These are phyloP conservation scores for Pantherophis guttatus DNA, from an alignment of 2,113 vertebrate genomes.

Conservation along the genomic window DNA sequence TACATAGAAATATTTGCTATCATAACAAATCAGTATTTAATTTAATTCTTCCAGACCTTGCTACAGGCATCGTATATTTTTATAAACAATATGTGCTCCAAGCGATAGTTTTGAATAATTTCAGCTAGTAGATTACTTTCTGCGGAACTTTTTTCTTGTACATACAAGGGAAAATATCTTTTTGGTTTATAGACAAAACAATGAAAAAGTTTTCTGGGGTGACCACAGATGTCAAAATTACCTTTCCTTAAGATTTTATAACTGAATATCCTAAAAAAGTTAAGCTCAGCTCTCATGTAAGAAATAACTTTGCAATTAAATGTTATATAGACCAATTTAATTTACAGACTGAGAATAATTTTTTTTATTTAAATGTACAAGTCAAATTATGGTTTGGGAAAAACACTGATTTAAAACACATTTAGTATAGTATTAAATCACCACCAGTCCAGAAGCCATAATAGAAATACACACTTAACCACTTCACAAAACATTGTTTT, in stretches of 20 bases:
- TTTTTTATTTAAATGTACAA: not conserved
- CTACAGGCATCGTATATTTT: not conserved
- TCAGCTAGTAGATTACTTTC: not conserved
- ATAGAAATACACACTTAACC: slow-evolving; percentile 21
- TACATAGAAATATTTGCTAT: not conserved
- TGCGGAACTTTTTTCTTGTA: not conserved
- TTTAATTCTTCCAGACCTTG: not conserved
- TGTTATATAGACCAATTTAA: not conserved
- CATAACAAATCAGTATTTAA: not conserved
- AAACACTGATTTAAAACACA: not conserved
- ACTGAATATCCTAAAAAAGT: not conserved
- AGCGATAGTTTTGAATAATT: not conserved
- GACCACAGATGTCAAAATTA: not conserved
- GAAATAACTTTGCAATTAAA: not conserved
- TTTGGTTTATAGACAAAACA: not conserved
- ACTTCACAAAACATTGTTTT: slow-evolving; percentile 19
- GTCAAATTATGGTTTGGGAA: not conserved
- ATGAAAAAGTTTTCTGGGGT: not conserved
- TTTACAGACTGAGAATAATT: not conserved
- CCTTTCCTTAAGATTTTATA: not conserved
- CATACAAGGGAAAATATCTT: not conserved
- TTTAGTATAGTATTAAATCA: not conserved
- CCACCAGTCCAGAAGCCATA: not conserved
- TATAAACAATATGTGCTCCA: not conserved
- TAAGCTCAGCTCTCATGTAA: not conserved